phyloP scores from a whole-genome alignment of 2,888 invertebrate genomes.

The Drosophila hamatofila region DNA sequence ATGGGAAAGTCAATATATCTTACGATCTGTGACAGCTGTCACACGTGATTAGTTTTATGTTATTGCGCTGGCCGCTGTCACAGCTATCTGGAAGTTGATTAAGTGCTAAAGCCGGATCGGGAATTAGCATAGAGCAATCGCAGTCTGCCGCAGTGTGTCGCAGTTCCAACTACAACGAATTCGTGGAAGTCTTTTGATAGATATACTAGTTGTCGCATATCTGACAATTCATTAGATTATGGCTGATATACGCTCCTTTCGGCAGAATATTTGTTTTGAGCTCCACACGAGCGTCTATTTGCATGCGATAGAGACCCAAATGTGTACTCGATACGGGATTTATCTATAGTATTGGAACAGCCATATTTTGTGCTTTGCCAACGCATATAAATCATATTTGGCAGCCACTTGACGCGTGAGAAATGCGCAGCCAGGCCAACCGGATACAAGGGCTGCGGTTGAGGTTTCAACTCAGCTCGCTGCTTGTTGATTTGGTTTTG shows the following conservation, averaged over 20 bases:
- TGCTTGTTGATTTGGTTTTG: conserved; percentile 26
- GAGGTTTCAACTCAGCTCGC: not conserved
- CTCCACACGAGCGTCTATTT: too few species aligned
- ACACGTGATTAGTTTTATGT: conserved; percentile 53
- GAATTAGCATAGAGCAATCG: conserved; percentile 31
- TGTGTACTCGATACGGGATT: conserved; percentile 13
- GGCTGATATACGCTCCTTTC: conserved; percentile 17
- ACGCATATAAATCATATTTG: conserved; percentile 74
- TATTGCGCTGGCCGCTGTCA: conserved; percentile 49
- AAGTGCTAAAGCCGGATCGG: conserved; percentile 46
- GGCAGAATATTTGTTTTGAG: conserved; percentile 1
- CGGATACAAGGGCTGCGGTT: conserved; percentile 18
- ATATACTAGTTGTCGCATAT: conserved; percentile 12
- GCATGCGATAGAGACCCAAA: not conserved
- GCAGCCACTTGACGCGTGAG: conserved; percentile 74
- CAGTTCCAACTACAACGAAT: conserved; percentile 1
- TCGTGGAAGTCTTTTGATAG: conserved; percentile 12
- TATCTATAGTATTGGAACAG: conserved; percentile 58
- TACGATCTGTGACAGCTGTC: conserved; percentile 57
- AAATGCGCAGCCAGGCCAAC: conserved; percentile 59
- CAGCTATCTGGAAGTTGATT: conserved; percentile 52
- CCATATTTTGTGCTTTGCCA: conserved; percentile 62
- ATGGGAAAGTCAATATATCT: conserved; percentile 42
- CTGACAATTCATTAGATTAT: conserved; percentile 27
- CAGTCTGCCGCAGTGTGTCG: conserved; percentile 6